These are phyloP conservation scores for Heliconius charithonia DNA, from an alignment of 2,888 invertebrate species.

Conservation along the genomic window DNA sequence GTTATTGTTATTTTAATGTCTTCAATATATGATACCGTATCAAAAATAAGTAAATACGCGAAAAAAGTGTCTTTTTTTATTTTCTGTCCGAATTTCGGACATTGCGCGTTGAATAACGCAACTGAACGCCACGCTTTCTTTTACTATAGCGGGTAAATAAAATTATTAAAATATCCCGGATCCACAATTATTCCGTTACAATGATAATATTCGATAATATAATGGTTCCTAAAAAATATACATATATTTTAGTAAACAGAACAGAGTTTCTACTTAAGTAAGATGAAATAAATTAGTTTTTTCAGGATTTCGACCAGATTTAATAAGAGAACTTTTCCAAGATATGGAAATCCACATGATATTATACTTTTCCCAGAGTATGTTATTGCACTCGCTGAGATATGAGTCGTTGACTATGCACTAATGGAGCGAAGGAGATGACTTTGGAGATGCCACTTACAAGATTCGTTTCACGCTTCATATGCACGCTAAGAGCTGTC, in stretches of 20 bases:
- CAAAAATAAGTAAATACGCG: not conserved
- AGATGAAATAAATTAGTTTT: not conserved
- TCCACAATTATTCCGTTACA: not conserved
- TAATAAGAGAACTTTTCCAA: not conserved
- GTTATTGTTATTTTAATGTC: not conserved
- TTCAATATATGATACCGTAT: not conserved
- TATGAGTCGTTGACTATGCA: constrained; percentile 39
- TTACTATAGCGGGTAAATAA: not conserved
- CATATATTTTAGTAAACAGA: not conserved
- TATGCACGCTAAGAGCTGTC: constrained; percentile 19
- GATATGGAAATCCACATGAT: not conserved
- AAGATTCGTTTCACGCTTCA: constrained; percentile 44
- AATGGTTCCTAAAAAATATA: not conserved
- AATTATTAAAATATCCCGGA: not conserved
- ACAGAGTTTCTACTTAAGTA: not conserved
- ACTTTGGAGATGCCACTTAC: constrained; percentile 37
- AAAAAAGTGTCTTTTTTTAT: no score
- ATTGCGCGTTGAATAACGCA: not conserved
- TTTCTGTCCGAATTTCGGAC: no score
- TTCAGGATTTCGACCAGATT: not conserved
- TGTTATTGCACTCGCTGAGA: constrained; percentile 30
- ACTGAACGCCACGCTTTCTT: not conserved
- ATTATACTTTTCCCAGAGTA: not conserved
- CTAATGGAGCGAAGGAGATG: constrained; percentile 42
- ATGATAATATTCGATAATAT: not conserved